Base-by-base conservation (phyloP, 2,113 vertebrate genomes). In the Sardina pilchardus region DNA sequence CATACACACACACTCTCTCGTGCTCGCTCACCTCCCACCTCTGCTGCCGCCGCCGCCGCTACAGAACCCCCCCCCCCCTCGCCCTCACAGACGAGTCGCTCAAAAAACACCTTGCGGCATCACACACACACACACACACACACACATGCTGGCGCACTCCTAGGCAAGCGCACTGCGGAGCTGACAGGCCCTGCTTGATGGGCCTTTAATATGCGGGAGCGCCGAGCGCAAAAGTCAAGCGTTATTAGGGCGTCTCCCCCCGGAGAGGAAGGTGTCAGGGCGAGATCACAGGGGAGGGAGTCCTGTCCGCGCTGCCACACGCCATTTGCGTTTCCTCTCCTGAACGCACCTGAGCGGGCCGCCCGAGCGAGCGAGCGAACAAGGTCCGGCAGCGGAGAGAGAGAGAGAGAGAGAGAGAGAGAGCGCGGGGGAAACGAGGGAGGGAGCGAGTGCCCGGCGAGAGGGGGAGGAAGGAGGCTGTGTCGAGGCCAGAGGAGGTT, bases 181-280 rank as follows among this genome's bases (percentile, higher is more conserved):
- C 34, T 78, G 71, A 78, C 30, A 78, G 71, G 71, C 30, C 30
- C 26, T 78, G 50, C 86, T 86, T 91, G 90, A 90, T 89, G 92
- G 89, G 87, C 90, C 91, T 92, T 78, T 94, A 94, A 93, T 93
- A 92, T 93, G 91, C 91, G 91, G 88, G 63, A 26, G 67, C 84
- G 90, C 84, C 88, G 93, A 91, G 92, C 90, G 91, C 91, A 36
- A 36, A 17, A 93, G 92, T 94, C 93, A 93, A 93, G 92, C 93
- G 93, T 94, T 93, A 92, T 92, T 93, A 94, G 91, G 93, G 93
- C 94, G 93, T 94, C 93, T 92, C 91, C 91, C 91, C 88, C 89
- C 16, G 30, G 71, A 90, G 88, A 88, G 86, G 90, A 90, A 91
- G 89, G 90, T 92, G 92, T 93, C 93, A 92, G 91, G 85, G 71